A percentile compares a stretch with the other conserved stretches of the same genome.
Evolutionary conservation across 1,140 invertebrate genomes (phyloP).

Genomic region (Eupeodes corollae): DNA sequence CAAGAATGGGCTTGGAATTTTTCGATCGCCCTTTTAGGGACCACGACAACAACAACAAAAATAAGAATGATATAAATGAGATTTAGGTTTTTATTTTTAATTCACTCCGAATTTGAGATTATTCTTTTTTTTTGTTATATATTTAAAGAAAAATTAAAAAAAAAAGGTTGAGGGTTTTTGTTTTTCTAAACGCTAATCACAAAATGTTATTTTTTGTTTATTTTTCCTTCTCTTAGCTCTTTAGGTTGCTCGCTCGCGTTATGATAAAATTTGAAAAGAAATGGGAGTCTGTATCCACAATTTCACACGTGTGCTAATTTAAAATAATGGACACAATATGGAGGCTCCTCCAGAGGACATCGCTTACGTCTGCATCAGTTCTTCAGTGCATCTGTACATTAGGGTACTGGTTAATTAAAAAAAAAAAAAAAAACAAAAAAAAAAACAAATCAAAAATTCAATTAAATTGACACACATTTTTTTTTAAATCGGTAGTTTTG

Average conservation of each 20-base stretch:
- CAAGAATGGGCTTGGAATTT: no score
- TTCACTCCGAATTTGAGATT: no score
- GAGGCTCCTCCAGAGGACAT: no score
- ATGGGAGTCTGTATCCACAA: no score
- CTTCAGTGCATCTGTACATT: constrained; percentile 13
- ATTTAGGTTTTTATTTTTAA: background rate
- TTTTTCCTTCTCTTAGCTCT: constrained; percentile 36
- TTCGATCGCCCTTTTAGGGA: no score
- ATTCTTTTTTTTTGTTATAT: background rate
- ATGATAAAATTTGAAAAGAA: no score
- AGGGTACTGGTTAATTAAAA: constrained; percentile 27
- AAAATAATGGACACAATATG: no score
- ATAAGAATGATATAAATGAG: no score
- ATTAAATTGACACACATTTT: constrained; percentile 7
- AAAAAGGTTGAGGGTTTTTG: no score
- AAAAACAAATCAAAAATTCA: no score
- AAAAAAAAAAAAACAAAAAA: constrained; percentile 17
- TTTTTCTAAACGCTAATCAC: constrained; percentile 19
- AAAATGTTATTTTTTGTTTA: constrained; percentile 36
- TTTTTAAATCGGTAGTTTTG: background rate
- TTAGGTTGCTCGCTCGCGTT: constrained; percentile 16
- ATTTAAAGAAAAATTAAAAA: background rate
- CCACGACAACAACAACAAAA: no score
- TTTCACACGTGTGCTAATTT: no score
- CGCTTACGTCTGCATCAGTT: background rate